Base-by-base conservation (phyloP, 2,888 invertebrate species). In the Cataglyphis albicans region DNA sequence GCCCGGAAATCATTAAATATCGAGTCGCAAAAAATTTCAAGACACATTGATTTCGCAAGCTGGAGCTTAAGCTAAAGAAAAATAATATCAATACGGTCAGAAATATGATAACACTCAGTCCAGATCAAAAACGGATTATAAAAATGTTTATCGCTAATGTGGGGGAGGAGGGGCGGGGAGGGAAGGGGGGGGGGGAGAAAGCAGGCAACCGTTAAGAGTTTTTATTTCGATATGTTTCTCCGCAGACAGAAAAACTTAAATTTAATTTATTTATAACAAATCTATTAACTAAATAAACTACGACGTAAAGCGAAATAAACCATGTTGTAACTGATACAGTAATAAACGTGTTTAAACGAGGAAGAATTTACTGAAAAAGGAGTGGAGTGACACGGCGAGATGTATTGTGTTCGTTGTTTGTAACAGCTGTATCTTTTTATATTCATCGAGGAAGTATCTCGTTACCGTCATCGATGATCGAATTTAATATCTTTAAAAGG, bases 371-470 rank as follows among this genome's bases (percentile, higher is more conserved):
- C 7, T 29, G 21, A 63, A 48, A 63, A 63, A 74, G 15, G 5
- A 63, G 4, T 32, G 7, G n/a, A 63, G 44, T 44, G 21, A 44
- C 5, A 61, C 9, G 10, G 32, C 32, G 1, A 74, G 3, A 35
- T 2, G 21, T 44, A 61, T 61, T 48, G 44, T 74, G 32, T 59
- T 25, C 57, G 12, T 38, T 48, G 44, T 5, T 12, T 44, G 44
- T 25, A 9, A 25, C 44, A 74, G 74, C 15, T 63, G 74, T 18
- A 63, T 15, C 44, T 57, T 63, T 63, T 48, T 64, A 48, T 48
- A 48, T 63, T 48, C 29, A 21, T 32, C n/a, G 18, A 21, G 63
- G 48, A 74, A 74, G 18, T 35, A 74, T 74, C 48, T 44, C 35
- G 29, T 48, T 44, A 65, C 38, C 65, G 12, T n/a, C 10, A 10